Evolutionary conservation across 2,888 invertebrate species (phyloP).

Genomic region (Cantharis rustica): DNA sequence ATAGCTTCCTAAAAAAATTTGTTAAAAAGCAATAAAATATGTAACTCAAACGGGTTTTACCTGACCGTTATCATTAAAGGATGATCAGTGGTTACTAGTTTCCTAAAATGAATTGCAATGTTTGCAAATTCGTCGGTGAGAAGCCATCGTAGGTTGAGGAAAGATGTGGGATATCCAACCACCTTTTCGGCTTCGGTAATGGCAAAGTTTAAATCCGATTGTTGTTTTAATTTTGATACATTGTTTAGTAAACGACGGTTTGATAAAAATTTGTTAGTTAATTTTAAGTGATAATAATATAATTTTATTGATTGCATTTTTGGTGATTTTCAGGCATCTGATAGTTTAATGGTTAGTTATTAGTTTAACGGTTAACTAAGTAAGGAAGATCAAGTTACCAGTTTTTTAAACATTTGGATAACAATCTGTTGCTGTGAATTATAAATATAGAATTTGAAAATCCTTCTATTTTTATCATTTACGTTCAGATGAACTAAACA

Average conservation of each 20-base stretch:
- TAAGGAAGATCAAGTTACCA: background rate
- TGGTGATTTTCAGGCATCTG: background rate
- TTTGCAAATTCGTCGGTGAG: slow-evolving; percentile 94
- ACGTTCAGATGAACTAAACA: background rate
- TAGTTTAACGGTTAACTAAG: background rate
- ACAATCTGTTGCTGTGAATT: background rate
- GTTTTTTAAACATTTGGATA: background rate
- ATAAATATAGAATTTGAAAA: background rate
- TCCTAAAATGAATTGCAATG: slow-evolving; percentile 86
- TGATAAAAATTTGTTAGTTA: background rate
- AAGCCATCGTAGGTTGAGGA: slow-evolving; percentile 89
- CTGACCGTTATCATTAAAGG: slow-evolving; percentile 91
- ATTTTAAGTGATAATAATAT: background rate
- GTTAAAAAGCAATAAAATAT: background rate
- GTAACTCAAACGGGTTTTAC: slow-evolving; percentile 60
- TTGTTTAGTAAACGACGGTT: background rate
- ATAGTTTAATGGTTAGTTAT: background rate
- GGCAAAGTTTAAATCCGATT: slow-evolving; percentile 80
- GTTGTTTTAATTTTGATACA: background rate
- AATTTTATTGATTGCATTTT: background rate
- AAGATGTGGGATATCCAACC: slow-evolving; percentile 95
- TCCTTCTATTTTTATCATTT: background rate
- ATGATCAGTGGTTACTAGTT: slow-evolving; percentile 91
- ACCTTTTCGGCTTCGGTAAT: slow-evolving; percentile 95
- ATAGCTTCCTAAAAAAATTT: slow-evolving; percentile 14